Conservation (phyloP, 2,888 invertebrate genomes). For the Aradus depressus region DNA sequence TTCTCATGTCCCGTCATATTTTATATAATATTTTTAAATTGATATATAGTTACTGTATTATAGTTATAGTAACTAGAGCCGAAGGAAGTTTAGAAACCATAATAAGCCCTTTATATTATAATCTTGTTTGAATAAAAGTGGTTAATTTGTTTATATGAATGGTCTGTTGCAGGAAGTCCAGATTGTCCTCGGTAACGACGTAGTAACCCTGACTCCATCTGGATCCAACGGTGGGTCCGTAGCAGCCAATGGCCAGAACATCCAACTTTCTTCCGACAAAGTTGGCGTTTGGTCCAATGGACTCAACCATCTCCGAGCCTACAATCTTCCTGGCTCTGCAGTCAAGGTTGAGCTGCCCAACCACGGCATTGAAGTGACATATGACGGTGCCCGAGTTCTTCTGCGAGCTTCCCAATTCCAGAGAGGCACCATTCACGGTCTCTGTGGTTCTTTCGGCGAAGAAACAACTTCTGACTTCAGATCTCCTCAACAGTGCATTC, state of each 20-base stretch:
- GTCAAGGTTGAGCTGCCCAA: conserved; percentile 35
- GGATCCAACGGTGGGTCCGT: conserved; percentile 24
- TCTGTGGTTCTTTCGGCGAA: conserved; percentile 54
- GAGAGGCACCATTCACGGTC: conserved; percentile 47
- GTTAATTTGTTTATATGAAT: background rate
- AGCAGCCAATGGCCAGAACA: conserved; percentile 32
- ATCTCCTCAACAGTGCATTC: conserved; percentile 45
- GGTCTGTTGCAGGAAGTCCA: conserved; percentile 37
- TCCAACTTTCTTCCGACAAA: conserved; percentile 33
- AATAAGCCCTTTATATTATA: background rate
- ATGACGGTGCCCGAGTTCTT: conserved; percentile 48
- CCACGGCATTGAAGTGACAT: conserved; percentile 41
- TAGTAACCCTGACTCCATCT: conserved; percentile 35
- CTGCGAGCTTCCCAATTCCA: conserved; percentile 38
- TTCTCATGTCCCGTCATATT: background rate
- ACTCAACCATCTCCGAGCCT: conserved; percentile 38
- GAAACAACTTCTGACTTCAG: conserved; percentile 48
- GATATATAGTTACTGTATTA: background rate
- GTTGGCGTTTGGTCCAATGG: conserved; percentile 38
- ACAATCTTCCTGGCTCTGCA: conserved; percentile 40
- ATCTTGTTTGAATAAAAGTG: background rate
- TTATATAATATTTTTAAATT: background rate
- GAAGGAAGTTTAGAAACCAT: background rate
- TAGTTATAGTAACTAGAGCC: background rate
- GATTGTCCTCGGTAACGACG: conserved; percentile 38